Conservation (phyloP, 2,797 vertebrate species). For the Corythornis leucogaster region DNA sequence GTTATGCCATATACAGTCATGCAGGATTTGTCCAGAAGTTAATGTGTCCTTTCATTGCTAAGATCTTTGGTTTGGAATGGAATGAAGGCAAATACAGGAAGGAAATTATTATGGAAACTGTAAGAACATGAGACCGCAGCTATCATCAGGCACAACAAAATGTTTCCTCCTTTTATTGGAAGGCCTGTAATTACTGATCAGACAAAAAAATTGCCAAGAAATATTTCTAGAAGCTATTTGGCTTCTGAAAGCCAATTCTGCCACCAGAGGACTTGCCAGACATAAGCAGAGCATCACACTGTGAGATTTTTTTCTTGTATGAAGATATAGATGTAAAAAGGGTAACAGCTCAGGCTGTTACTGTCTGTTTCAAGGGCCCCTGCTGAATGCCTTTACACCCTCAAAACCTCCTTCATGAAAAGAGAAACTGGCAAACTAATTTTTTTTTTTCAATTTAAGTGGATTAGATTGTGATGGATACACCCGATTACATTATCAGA, state of each 20-base stretch:
- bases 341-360: neutral
- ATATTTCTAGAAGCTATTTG: neutral
- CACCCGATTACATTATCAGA: neutral
- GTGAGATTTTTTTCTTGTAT: neutral
- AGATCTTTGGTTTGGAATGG: neutral
- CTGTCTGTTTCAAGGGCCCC: neutral
- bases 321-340: neutral
- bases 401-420: neutral
- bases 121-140: neutral
- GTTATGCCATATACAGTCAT: neutral
- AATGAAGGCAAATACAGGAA: neutral
- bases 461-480: neutral
- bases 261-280: neutral
- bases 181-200: neutral
- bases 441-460: neutral
- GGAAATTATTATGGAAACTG: neutral
- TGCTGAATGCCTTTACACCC: neutral
- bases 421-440: neutral
- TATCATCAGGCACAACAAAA: conserved; percentile 1
- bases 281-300: neutral
- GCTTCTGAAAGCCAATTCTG: neutral
- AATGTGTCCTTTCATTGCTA: neutral
- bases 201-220: neutral
- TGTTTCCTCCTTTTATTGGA: neutral
- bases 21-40: neutral